Evolutionary conservation across 2,888 invertebrate genomes (phyloP), one percentile per base, ranked within the genome.

Genomic region (Germaria angustata): DNA sequence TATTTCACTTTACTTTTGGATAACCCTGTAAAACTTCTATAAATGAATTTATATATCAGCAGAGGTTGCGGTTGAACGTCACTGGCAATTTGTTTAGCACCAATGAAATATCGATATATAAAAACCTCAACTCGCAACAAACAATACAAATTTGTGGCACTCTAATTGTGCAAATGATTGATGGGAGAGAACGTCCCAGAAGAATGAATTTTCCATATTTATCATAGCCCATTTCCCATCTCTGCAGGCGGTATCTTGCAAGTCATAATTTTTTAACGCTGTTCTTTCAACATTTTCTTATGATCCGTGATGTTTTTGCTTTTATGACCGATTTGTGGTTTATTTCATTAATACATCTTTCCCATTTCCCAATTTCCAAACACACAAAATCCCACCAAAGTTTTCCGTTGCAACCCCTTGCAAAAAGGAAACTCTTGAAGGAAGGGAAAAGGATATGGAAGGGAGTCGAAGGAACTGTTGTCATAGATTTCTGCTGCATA

Each of bases 241-340:
- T n/a, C n/a, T n/a, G n/a, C n/a, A n/a, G n/a, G 11, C 20, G 15
- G 5, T 34, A 13, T 34, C 9, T 36, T 65, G 28, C 17, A 13
- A 41, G 7, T 41, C 13, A 9, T 24, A 15, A 22, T 11, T 22
- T 41, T 39, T 63, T 71, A 39, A 57, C 34, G 17, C 9, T 17
- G 15, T 41, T 41, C 57, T 15, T 51, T 32, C 17, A 44, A 11
- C 11, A 9, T 13, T 17, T 22, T 22, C 34, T 5, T 59, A 57
- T 55, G 72, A 51, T 51, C 17, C 63, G 32, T 36, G 41, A 61
- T 73, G 57, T 80, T 80, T 80, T 61, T 69, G 80, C 69, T 80
- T 75, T 78, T 75, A 71, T 80, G 78, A 59, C 57, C 80, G 80
- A 68, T 80, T 84, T 84, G 84, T 71, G 84, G 84, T 84, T 81